Evolutionary conservation across 1,140 invertebrate genomes (phyloP).

Genomic region (Lasioglossum baleicum): DNA sequence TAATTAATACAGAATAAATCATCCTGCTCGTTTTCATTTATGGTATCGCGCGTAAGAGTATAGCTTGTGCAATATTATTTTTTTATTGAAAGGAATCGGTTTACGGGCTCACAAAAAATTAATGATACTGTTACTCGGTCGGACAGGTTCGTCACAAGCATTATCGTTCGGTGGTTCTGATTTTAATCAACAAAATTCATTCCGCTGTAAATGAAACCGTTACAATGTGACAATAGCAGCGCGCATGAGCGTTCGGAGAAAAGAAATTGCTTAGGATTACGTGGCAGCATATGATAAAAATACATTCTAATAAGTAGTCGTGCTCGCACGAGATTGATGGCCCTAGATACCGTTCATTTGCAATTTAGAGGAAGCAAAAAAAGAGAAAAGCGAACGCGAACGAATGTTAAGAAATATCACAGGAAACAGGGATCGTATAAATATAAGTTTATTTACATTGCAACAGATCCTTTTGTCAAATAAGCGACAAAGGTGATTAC

Average conservation of each 20-base stretch:
- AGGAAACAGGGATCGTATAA: constrained; percentile 68
- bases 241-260: constrained; percentile 54
- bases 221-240: constrained; percentile 20
- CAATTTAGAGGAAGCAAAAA: neutral
- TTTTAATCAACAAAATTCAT: constrained; percentile 3
- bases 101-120: neutral
- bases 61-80: neutral
- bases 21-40: neutral
- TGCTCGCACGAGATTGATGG: neutral
- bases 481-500: constrained; percentile 70
- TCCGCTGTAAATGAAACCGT: constrained; percentile 1
- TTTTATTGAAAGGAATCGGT: neutral
- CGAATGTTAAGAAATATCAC: neutral
- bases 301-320: constrained; percentile 35
- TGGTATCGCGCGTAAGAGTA: neutral
- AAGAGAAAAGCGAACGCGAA: neutral
- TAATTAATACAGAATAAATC: neutral
- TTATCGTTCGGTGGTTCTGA: neutral
- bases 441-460: constrained; percentile 81
- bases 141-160: neutral
- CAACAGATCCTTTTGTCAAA: constrained; percentile 75
- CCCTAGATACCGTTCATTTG: neutral
- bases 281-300: constrained; percentile 59
- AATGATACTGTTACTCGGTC: neutral
- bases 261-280: constrained; percentile 56